Evolutionary conservation across 2,888 invertebrate species (phyloP), one percentile per base, ranked within the genome.

Genomic region (Hanleya hanleyi): DNA sequence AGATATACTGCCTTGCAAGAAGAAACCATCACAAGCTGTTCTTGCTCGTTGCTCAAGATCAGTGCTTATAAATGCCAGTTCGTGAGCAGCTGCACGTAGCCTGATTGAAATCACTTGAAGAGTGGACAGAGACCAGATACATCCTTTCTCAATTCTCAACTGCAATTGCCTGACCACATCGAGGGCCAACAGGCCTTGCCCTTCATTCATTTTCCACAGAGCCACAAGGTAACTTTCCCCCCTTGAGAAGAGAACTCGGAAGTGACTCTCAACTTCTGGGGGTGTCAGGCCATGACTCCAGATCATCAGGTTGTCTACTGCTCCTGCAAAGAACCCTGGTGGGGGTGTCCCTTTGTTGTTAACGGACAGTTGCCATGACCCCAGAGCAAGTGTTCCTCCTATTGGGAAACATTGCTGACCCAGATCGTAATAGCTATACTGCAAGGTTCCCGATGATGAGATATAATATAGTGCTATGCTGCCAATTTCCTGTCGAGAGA

Each of bases 351-450:
- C 71, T 22, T 61, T 51, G 6, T 50, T 47, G 37, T 73, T 71
- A 57, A 76, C 67, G 12, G 79, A 68, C 7, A 73, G 70, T 49
- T 71, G 75, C 69, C 81, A 81, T 32, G 67, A 70, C n/a, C 83
- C 85, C 32, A 85, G 35, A 36, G 76, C 73, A 33, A 85, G 29
- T 15, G 77, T 76, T n/a, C 85, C 85, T 33, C 69, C 68, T 7
- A 51, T 70, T 9, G 78, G 70, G 69, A 83, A 81, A 35, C 57
- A 67, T 9, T 74, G 77, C 6, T 70, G 36, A 9, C 76, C 77
- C 26, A 80, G 62, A 36, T 67, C 41, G 37, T 51, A 61, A 32
- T 70, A 67, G 36, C 74, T 66, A 37, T 67, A 57, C 1, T 36
- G 36, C 32, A 57, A 65, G 22, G 67, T 37, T 26, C 37, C 61